phyloP scores from a whole-genome alignment of 2,797 vertebrate genomes.

The Graptemys geographica region DNA sequence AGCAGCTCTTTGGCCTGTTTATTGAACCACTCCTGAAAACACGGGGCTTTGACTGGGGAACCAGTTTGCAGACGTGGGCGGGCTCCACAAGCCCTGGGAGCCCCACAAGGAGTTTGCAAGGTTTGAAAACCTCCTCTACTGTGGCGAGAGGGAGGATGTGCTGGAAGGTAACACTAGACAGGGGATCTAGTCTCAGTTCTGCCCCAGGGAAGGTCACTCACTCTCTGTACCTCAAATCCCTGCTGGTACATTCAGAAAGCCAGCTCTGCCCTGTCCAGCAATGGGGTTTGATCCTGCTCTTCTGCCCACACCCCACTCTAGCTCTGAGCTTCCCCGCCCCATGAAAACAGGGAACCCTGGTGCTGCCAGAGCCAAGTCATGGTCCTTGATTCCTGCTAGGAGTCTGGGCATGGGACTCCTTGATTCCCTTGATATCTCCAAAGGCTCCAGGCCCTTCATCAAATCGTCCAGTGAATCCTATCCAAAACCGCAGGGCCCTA shows the following conservation, averaged over 20 bases:
- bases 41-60: background rate
- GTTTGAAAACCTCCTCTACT: background rate
- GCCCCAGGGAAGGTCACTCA: background rate
- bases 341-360: background rate
- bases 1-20: background rate
- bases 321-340: background rate
- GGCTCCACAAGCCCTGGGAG: background rate
- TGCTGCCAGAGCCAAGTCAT: background rate
- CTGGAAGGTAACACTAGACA: background rate
- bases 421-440: background rate
- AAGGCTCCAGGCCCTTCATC: background rate
- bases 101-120: background rate
- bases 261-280: fast-evolving
- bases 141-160: background rate
- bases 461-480: background rate
- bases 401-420: background rate
- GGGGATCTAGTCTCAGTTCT: background rate
- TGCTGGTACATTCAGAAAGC: background rate
- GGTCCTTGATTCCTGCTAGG: background rate
- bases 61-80: background rate
- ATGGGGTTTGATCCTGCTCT: background rate
- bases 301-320: fast-evolving
- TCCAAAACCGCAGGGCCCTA: background rate
- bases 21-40: background rate
- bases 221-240: background rate